Conservation (phyloP, 2,113 vertebrate species). For the Carassius carassius region DNA sequence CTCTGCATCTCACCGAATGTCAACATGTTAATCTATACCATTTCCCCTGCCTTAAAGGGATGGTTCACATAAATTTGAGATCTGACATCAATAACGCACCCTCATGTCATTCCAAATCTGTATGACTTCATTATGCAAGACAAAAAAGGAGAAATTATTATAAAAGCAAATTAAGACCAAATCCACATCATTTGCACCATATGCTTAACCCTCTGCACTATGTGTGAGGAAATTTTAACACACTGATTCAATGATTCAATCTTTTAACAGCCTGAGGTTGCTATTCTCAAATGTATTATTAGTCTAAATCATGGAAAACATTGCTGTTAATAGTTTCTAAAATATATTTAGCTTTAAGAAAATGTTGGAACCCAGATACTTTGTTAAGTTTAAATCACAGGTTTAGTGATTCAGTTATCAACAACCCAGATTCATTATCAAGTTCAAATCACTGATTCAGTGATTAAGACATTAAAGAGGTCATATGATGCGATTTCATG, state of each 20-base stretch:
- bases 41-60: background rate
- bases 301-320: no score
- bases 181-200: no score
- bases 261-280: no score
- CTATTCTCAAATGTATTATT: no score
- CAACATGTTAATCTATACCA: slow-evolving; percentile 13
- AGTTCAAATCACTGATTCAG: no score
- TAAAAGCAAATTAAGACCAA: no score
- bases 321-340: no score
- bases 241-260: no score
- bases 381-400: background rate
- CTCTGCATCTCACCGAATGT: slow-evolving; percentile 13
- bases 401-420: background rate
- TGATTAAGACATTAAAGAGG: no score
- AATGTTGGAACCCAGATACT: no score
- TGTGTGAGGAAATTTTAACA: background rate
- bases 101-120: background rate
- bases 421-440: background rate
- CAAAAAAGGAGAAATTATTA: background rate
- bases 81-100: background rate
- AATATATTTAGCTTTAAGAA: no score
- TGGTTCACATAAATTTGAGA: background rate
- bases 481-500: no score
- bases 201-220: background rate
- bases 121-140: background rate